Evolutionary conservation across 2,797 vertebrate species (phyloP), one percentile per base, ranked within the genome.

Genomic region (Galaxias olidus): DNA sequence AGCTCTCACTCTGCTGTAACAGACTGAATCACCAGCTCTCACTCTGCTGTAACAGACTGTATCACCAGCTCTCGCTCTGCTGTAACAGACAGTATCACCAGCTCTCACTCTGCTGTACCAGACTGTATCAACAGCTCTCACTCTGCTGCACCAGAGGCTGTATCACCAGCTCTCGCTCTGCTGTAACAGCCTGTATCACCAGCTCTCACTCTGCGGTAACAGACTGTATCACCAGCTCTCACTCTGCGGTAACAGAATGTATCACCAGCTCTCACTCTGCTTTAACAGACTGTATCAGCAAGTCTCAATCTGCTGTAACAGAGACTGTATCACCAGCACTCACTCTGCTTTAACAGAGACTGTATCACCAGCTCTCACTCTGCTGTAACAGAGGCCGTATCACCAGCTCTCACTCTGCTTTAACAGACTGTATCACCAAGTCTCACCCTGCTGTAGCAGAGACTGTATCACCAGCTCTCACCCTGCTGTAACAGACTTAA

Each of bases 1-100:
- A 53, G 62, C 67, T 60, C 45, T 61, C 47, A 51, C 57, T 41
- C 65, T 49, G 51, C 61, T 64, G 67, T 74, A 71, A 83, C 67
- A 73, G 49, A n/a, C n/a, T 30, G 6, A 3, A 3, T 30, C 30
- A 30, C 30, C 30, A 30, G 30, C 30, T 6, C 30, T 30, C 6
- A 3, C 30, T 30, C 30, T 2, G 30, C 30, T 30, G n/a, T n/a
- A n/a, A n/a, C n/a, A n/a, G n/a, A n/a, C n/a, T n/a, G n/a, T n/a
- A n/a, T n/a, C n/a, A n/a, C n/a, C 30, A 53, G 62, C 67, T 60
- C 45, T 61, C 47, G 51, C 57, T 41, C 65, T 49, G 51, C 61
- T 64, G 67, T 74, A 71, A 83, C 67, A 73, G 49, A n/a, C n/a
- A 3, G 6, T 30, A 3, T 30, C 30, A 30, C 30, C 30, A 30